Base-by-base conservation (phyloP, 1,140 invertebrate species). In the Kradibia gibbosae region DNA sequence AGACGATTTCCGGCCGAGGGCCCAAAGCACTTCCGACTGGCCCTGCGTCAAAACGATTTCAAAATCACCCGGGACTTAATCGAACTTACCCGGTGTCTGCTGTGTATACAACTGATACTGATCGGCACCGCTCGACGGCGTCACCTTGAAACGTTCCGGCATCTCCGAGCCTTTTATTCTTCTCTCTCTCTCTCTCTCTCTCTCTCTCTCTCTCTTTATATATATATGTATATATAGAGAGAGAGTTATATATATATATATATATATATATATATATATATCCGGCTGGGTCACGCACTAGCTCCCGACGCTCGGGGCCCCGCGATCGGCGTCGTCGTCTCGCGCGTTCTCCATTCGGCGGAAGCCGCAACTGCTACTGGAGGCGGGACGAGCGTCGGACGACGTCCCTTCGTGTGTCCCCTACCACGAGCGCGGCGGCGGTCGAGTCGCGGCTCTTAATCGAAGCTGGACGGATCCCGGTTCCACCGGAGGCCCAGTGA, bases 81-180 rank as follows among this genome's bases (percentile, higher is more conserved):
- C n/a, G n/a, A n/a, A n/a, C 80, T 81, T 50, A 81, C 80, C 80
- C 13, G 48, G 13, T 5, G 50, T 60, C 34, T 71, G 74, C 50
- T 60, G 73, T 5, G 73, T 80, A 65, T 72, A 77, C 42, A 81
- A 65, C 36, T 72, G 71, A 28, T 81, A 81, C 80, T 81, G 62
- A 17, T 77, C 39, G 7, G 74, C 50, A 73, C 60, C 53, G 55
- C 34, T 65, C 53, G 81, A 57, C 39, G 60, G 45, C 62, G 81
- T 78, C 42, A 82, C 81, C 55, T 62, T 82, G 81, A 82, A 82
- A 8, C 81, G 48, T 10, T 82, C 81, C 17, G 81, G 75, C 81
- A 82, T 82, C 39, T 34, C 48, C 39, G 34, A 22, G 25, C 34
- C n/a, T 17, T 11, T 17, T 31, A 28, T 31, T 22, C 22, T 20